phyloP scores from a whole-genome alignment of 2,113 vertebrate genomes.

The Trematocara stigmaticum region DNA sequence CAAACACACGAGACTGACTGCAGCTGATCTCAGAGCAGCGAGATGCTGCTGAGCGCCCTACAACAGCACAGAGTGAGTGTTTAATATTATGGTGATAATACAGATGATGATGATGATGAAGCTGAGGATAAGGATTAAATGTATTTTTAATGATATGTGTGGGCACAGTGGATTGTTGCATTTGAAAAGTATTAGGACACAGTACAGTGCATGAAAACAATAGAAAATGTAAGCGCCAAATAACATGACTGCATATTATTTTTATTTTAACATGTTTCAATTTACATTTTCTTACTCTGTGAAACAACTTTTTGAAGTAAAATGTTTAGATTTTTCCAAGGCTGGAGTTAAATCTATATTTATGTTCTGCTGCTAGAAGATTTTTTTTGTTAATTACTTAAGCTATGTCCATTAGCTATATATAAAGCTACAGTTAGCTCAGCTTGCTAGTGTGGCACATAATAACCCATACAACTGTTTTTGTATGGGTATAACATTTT shows the following conservation, averaged over 20 bases:
- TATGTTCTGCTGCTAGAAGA: not conserved
- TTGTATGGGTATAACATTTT: not conserved
- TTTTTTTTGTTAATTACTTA: not conserved
- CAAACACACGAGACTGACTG: conserved; percentile 50
- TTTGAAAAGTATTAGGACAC: not conserved
- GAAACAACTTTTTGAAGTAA: not conserved
- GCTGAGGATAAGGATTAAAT: not conserved
- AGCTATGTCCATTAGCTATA: not conserved
- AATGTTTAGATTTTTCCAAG: not conserved
- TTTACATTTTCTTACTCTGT: not conserved
- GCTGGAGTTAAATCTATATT: not conserved
- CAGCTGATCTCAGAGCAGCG: conserved; percentile 48
- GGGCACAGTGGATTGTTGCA: not conserved
- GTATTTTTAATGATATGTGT: not conserved
- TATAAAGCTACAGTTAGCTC: not conserved
- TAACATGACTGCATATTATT: not conserved
- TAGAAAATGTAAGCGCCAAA: not conserved
- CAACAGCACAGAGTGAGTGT: conserved; percentile 8
- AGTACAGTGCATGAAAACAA: not conserved
- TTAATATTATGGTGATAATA: not conserved
- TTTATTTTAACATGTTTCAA: not conserved
- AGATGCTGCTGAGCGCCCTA: conserved; percentile 28
- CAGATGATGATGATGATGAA: not conserved
- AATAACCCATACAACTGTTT: not conserved
- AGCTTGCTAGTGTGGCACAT: not conserved